Evolutionary conservation across 2,888 invertebrate species (phyloP), one percentile per base, ranked within the genome.

Genomic region (Tanytarsus gracilentus): DNA sequence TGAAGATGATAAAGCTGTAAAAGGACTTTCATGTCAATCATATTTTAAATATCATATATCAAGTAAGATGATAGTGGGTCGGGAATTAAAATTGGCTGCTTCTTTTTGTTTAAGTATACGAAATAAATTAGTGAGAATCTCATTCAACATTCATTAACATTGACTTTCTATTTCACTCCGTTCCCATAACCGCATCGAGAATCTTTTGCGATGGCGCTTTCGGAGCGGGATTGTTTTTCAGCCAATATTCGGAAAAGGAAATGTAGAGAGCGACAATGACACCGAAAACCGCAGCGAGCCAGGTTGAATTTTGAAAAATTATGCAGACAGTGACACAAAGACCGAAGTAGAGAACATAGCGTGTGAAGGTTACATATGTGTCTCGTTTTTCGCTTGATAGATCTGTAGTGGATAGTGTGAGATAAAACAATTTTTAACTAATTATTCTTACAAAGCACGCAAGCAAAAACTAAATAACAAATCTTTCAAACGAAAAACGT

Each of bases 321-420:
- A 93, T 92, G 66, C 83, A 88, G 0, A 91, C 89, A 30, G 92
- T 88, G 40, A 91, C 73, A 66, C 90, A 84, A 40, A 94, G 77
- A 3, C 93, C 93, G 44, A 88, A 74, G 70, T 94, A 94, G 4
- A 91, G 91, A 65, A 88, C 75, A 73, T 91, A 91, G 69, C 93
- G 76, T 16, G 84, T 80, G 63, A 80, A 72, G 66, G 77, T 81
- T 63, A 83, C 79, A 62, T 77, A 77, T 58, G 72, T 72, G 63
- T 79, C 79, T n/a, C 80, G 77, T 61, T 72, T 73, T 66, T 77
- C 76, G 61, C 73, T 69, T 23, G 75, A 72, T 21, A 73, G 67
- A 70, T 79, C 79, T 78, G 52, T 29, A 30, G 72, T 61, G 51
- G 49, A 56, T 61, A 23, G 21, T 7, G 7, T 9, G 9, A 30